Percentiles rank a stretch among this genome's conserved stretches.
These are phyloP conservation scores for Castor canadensis DNA, from an alignment of 2,113 vertebrate species.

Conservation along the genomic window DNA sequence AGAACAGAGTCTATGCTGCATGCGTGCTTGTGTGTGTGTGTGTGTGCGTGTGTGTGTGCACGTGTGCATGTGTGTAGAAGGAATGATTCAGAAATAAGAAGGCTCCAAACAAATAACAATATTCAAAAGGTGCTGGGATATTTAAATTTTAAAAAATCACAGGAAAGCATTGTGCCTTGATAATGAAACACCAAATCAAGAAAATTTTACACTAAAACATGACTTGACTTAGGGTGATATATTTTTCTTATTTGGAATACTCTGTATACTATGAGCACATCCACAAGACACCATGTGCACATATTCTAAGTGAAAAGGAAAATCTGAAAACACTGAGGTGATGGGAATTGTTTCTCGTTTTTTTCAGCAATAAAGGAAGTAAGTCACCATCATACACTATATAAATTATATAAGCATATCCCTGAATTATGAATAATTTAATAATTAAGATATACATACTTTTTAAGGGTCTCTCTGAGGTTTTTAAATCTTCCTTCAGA, in stretches of 20 bases:
- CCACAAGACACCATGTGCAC: not conserved
- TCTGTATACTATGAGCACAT: not conserved
- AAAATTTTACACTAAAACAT: not conserved
- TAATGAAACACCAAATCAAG: not conserved
- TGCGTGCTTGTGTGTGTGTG: not conserved
- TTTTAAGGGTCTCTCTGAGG: constrained; percentile 98
- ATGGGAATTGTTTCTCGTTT: not conserved
- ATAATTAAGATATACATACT: constrained; percentile 85
- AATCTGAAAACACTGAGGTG: not conserved
- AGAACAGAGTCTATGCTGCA: not conserved
- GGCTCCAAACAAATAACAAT: not conserved
- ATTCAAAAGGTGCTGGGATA: not conserved
- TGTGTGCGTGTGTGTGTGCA: not conserved
- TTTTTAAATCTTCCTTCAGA: constrained; percentile 99
- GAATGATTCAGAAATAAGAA: not conserved
- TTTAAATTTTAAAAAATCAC: not conserved
- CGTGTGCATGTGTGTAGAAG: not conserved
- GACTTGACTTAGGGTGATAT: not conserved
- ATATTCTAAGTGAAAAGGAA: not conserved
- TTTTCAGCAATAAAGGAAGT: not conserved
- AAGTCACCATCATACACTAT: not conserved
- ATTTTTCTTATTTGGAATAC: not conserved
- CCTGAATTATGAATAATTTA: not conserved
- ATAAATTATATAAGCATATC: constrained; percentile 4
- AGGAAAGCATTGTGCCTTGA: not conserved